Conservation (phyloP, 1,140 invertebrate species). For the Heliothis virescens region DNA sequence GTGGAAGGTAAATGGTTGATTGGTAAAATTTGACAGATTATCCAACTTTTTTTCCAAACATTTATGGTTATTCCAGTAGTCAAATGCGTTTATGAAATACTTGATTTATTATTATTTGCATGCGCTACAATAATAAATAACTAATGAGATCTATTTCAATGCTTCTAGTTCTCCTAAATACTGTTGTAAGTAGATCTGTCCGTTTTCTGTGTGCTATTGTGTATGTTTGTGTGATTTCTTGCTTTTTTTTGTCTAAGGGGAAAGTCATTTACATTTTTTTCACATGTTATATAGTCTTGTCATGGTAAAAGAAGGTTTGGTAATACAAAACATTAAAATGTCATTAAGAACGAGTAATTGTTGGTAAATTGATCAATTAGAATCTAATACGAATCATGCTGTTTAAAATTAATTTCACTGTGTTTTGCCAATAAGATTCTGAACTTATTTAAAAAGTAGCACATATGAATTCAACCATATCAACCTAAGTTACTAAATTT, state of each 20-base stretch:
- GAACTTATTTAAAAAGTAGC: no score
- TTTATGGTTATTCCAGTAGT: background rate
- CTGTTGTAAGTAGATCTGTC: conserved; percentile 32
- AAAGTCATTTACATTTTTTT: background rate
- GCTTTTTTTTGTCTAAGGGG: background rate
- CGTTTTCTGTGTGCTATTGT: background rate
- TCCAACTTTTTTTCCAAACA: no score
- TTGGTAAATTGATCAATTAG: background rate
- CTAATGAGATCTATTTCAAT: conserved; percentile 18
- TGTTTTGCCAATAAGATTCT: no score
- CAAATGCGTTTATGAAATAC: background rate
- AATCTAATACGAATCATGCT: no score
- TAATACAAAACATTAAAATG: background rate
- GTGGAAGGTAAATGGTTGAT: no score
- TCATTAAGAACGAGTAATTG: background rate
- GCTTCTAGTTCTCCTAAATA: conserved; percentile 43
- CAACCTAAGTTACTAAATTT: no score
- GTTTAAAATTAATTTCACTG: no score
- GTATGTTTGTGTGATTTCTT: background rate
- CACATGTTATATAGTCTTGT: background rate
- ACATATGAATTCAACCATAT: no score
- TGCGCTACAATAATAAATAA: conserved; percentile 8
- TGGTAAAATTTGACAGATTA: no score
- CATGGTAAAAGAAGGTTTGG: no score
- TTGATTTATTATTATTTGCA: background rate